phyloP scores from a whole-genome alignment of 1,140 invertebrate species.

The Plutomurus gul region DNA sequence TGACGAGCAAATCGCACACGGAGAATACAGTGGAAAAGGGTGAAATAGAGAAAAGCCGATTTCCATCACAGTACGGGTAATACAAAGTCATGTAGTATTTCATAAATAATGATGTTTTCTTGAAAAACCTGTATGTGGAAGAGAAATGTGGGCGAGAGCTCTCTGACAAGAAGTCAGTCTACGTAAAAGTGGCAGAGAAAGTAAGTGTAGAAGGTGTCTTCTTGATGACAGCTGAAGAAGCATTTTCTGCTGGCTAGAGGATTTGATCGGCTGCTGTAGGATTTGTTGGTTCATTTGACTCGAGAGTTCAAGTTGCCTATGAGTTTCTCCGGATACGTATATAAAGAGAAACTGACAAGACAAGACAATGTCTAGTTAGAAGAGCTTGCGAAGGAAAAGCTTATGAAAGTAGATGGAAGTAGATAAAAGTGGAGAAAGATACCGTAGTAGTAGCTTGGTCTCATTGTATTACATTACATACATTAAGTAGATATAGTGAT shows the following conservation, averaged over 20 bases:
- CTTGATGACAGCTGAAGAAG: slow-evolving; percentile 34
- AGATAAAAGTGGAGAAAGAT: neutral
- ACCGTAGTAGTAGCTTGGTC: too few species aligned
- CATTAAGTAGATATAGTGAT: neutral
- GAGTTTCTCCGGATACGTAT: neutral
- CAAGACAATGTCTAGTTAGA: slow-evolving; percentile 13
- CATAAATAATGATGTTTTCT: slow-evolving; percentile 22
- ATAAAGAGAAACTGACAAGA: slow-evolving; percentile 11
- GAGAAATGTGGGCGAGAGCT: slow-evolving; percentile 9
- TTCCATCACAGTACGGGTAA: too few species aligned
- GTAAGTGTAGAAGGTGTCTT: slow-evolving; percentile 25
- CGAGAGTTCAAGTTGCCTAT: slow-evolving; percentile 23
- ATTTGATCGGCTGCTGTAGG: slow-evolving; percentile 23
- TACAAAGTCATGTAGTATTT: neutral
- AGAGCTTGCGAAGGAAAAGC: neutral
- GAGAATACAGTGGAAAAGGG: too few species aligned
- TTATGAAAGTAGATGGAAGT: neutral
- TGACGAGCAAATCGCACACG: too few species aligned
- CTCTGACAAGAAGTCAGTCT: neutral
- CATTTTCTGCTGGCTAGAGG: slow-evolving; percentile 25
- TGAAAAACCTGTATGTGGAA: neutral
- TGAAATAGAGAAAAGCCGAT: too few species aligned
- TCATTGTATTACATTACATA: neutral
- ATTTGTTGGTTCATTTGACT: slow-evolving; percentile 34
- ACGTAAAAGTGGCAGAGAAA: neutral